Evolutionary conservation across 2,113 vertebrate genomes (phyloP).

Genomic region (Coptodon rendalli): DNA sequence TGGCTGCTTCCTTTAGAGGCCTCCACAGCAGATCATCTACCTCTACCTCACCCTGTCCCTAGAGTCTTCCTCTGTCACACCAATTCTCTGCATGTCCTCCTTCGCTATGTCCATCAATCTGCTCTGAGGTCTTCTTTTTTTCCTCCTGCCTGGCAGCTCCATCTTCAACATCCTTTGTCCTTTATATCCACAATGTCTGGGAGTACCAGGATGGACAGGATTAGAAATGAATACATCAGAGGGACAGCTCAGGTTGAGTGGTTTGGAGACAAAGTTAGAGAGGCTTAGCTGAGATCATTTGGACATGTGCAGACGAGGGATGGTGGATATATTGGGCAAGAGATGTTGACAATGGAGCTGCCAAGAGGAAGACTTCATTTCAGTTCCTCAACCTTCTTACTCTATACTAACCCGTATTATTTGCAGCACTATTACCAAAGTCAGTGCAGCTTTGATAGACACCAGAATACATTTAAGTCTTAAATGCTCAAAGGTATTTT

Average conservation of each 20-base stretch:
- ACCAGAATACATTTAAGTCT: neutral
- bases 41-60: neutral
- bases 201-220: neutral
- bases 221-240: neutral
- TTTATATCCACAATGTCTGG: neutral
- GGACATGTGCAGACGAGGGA: neutral
- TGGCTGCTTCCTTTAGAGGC: neutral
- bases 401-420: neutral
- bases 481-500: neutral
- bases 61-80: neutral
- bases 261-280: neutral
- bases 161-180: fast-evolving
- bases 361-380: neutral
- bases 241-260: neutral
- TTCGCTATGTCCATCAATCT: neutral
- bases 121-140: neutral
- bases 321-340: neutral
- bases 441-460: neutral
- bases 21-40: neutral
- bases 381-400: neutral
- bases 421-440: neutral
- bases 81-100: neutral
- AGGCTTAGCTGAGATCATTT: neutral
- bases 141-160: neutral
- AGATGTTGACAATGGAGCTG: neutral